These are phyloP conservation scores for Gallinago solitaria DNA, from an alignment of 2,797 vertebrate genomes.

Conservation along the genomic window DNA sequence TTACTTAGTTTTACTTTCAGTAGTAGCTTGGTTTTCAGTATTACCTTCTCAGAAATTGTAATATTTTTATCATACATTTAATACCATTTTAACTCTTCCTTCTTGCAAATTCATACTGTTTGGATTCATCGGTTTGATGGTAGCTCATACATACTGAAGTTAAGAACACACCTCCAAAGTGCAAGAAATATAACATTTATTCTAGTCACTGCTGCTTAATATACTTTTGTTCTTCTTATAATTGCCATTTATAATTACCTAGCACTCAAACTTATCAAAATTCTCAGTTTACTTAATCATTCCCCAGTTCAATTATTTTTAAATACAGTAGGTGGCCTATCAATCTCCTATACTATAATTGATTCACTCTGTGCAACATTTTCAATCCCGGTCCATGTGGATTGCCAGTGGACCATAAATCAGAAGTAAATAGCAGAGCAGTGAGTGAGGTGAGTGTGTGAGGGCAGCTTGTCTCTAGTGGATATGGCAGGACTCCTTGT, in stretches of 20 bases:
- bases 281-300: slow-evolving; percentile 54
- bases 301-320: slow-evolving; percentile 56
- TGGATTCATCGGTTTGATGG: neutral
- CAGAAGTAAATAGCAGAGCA: slow-evolving; percentile 16
- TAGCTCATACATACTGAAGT: neutral
- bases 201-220: neutral
- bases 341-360: slow-evolving; percentile 39
- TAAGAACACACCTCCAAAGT: neutral
- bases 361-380: slow-evolving; percentile 23
- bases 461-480: neutral
- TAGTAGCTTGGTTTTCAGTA: neutral
- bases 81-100: neutral
- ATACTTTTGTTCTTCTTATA: neutral
- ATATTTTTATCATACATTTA: neutral
- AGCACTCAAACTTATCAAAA: neutral
- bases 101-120: neutral
- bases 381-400: neutral
- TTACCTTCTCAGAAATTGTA: neutral
- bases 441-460: neutral
- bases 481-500: neutral
- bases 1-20: neutral
- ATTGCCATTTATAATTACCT: slow-evolving; percentile 29
- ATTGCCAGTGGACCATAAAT: slow-evolving; percentile 26
- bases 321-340: slow-evolving; percentile 47
- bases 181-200: slow-evolving; percentile 2